Evolutionary conservation across 2,888 invertebrate genomes (phyloP).

Genomic region (Lingula anatina): DNA sequence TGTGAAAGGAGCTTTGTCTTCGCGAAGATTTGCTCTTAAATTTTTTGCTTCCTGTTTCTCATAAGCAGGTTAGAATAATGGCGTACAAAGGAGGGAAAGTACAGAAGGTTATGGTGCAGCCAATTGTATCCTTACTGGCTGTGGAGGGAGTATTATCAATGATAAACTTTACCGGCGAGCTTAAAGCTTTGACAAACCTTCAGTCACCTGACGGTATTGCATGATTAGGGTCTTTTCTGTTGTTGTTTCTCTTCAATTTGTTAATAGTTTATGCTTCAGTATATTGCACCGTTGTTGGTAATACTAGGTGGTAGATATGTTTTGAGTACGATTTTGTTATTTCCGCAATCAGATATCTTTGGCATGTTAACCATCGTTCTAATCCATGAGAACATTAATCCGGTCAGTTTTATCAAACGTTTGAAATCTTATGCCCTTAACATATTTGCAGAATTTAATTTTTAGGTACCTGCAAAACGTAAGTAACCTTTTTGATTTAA

Average conservation of each 20-base stretch:
- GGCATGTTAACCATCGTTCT: too few relatives aligned
- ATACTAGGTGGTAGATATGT: too few relatives aligned
- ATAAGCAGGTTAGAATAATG: conserved; percentile 66
- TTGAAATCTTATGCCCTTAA: conserved; percentile 34
- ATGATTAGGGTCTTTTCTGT: neutral
- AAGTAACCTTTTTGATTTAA: conserved; percentile 25
- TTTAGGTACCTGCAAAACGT: conserved; percentile 89
- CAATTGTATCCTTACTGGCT: conserved; percentile 64
- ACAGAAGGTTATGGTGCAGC: conserved; percentile 98
- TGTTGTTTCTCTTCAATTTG: neutral
- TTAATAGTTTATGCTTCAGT: too few relatives aligned
- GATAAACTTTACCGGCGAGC: too few relatives aligned
- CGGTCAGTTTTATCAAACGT: neutral
- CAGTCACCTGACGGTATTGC: neutral
- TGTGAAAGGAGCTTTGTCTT: too few relatives aligned
- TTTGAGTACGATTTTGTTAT: too few relatives aligned
- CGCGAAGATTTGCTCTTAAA: too few relatives aligned
- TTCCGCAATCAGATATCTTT: too few relatives aligned
- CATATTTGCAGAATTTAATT: conserved; percentile 79
- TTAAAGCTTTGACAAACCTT: neutral
- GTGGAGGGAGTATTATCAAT: too few relatives aligned
- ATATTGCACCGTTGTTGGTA: too few relatives aligned
- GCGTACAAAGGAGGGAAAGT: conserved; percentile 94
- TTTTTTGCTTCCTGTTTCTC: too few relatives aligned
- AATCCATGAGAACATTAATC: neutral